phyloP scores from a whole-genome alignment of 2,113 vertebrate species.

The Spheniscus mendiculus region DNA sequence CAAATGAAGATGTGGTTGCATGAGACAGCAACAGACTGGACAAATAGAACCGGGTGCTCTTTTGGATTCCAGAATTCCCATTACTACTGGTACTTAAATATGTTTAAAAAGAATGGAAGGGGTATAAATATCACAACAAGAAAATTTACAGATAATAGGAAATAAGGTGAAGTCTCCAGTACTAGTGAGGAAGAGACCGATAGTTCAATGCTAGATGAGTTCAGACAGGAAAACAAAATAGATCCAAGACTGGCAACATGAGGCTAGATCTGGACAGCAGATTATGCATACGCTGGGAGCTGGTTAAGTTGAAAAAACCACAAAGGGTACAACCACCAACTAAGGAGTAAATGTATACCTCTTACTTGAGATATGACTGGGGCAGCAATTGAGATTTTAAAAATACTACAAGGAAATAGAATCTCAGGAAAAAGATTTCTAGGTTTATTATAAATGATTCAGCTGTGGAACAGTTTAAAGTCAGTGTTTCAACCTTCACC shows the following conservation, averaged over 20 bases:
- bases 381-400: neutral
- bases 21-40: neutral
- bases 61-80: neutral
- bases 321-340: neutral
- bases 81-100: neutral
- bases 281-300: fast-evolving
- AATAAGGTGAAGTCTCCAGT: neutral
- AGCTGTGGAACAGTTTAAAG: neutral
- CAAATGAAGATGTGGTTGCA: neutral
- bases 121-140: neutral
- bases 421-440: neutral
- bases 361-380: neutral
- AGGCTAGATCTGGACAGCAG: neutral
- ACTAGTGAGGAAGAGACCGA: neutral
- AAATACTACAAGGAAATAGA: neutral
- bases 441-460: neutral
- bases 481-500: neutral
- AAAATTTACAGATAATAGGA: neutral
- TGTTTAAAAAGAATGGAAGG: neutral
- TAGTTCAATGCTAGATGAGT: neutral
- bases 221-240: neutral
- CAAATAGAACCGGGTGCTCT: neutral
- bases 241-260: neutral
- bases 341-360: neutral
- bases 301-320: neutral